Percentiles rank a stretch among this genome's conserved stretches.
phyloP scores from a whole-genome alignment of 2,113 vertebrate genomes.

The Thunnus maccoyii region DNA sequence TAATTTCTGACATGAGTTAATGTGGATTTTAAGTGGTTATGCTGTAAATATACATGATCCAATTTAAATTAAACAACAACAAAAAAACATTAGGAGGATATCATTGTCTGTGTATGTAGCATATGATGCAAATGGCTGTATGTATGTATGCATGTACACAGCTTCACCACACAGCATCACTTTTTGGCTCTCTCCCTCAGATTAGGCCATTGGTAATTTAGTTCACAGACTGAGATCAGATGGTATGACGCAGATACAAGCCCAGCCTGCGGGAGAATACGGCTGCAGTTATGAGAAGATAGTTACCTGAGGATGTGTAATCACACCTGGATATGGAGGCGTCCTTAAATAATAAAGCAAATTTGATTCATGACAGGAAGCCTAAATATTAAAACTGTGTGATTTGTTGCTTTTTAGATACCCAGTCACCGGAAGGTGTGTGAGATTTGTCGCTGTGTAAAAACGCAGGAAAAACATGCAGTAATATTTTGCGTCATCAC shows the following conservation, averaged over 20 bases:
- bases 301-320: conserved; percentile 62
- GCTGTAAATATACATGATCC: too few relatives aligned
- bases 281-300: conserved; percentile 58
- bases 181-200: conserved; percentile 15
- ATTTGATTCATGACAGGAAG: conserved; percentile 46
- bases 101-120: neutral
- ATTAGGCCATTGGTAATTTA: conserved; percentile 24
- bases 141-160: neutral
- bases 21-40: too few relatives aligned
- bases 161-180: conserved; percentile 4
- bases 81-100: neutral
- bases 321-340: conserved; percentile 13
- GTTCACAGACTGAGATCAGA: conserved; percentile 36
- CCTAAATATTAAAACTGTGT: conserved; percentile 37
- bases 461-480: neutral
- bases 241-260: conserved; percentile 28
- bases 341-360: conserved; percentile 27
- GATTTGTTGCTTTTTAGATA: conserved; percentile 14
- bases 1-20: too few relatives aligned
- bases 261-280: neutral
- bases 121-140: neutral
- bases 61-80: too few relatives aligned
- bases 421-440: neutral
- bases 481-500: neutral
- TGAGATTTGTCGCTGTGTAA: neutral